These are phyloP conservation scores for Gymnocheta viridis DNA, from an alignment of 2,888 invertebrate species.

Conservation along the genomic window DNA sequence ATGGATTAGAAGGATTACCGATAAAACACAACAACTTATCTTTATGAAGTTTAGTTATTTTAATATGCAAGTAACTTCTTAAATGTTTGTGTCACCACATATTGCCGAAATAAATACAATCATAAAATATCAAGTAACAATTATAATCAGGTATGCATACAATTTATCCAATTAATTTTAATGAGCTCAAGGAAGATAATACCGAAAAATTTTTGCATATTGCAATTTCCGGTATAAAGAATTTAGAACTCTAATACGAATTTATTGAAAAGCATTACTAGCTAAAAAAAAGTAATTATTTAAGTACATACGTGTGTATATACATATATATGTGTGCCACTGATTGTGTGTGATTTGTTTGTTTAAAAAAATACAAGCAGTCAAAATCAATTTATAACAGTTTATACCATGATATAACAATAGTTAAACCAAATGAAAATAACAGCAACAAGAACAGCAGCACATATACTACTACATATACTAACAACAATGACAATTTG, in stretches of 20 bases:
- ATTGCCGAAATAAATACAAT: not conserved
- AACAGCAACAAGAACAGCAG: not conserved
- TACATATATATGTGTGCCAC: not conserved
- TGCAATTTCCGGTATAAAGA: conserved; percentile 18
- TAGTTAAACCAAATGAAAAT: not conserved
- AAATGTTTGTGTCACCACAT: no score
- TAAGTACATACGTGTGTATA: not conserved
- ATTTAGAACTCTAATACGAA: not conserved
- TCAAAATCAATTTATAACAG: conserved; percentile 41
- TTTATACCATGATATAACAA: conserved; percentile 30
- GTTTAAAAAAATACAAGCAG: conserved; percentile 18
- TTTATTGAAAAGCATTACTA: conserved; percentile 12
- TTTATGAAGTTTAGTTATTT: not conserved
- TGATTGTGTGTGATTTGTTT: conserved; percentile 7
- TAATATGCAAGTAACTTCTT: no score
- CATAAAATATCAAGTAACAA: not conserved
- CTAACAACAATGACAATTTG: conserved; percentile 45
- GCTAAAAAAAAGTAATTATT: not conserved
- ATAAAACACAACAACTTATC: not conserved
- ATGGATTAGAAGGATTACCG: not conserved
- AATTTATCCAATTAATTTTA: conserved; percentile 5
- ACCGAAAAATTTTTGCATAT: not conserved
- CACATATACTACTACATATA: no score
- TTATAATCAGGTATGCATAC: not conserved
- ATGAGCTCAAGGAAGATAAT: not conserved